phyloP scores from a whole-genome alignment of 2,888 invertebrate genomes.

The Limnephilus marmoratus region DNA sequence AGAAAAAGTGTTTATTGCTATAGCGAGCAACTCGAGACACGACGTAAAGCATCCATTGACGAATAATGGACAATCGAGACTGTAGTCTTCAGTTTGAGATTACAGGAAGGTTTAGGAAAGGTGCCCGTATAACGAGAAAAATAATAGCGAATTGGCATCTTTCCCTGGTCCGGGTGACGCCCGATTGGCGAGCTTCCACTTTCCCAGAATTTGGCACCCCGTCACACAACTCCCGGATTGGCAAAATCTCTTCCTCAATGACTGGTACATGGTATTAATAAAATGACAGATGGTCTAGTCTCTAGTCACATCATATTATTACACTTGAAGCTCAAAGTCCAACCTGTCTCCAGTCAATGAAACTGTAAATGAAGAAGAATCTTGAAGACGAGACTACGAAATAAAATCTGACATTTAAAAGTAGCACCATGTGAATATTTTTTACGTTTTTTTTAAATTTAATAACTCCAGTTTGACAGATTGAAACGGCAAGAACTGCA shows the following conservation, averaged over 20 bases:
- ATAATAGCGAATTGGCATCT: conserved; percentile 47
- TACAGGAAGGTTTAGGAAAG: not conserved
- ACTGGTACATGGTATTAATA: not conserved
- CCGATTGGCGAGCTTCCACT: conserved; percentile 48
- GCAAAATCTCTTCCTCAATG: conserved; percentile 44
- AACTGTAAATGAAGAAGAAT: not conserved
- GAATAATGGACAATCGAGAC: conserved; percentile 5
- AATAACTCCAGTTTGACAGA: too few relatives aligned
- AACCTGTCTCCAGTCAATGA: not conserved
- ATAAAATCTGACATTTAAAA: not conserved
- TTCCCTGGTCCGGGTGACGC: conserved; percentile 4
- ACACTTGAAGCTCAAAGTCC: not conserved
- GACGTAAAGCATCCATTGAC: not conserved
- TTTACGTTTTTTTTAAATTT: too few relatives aligned
- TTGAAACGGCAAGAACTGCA: too few relatives aligned
- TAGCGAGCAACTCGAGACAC: not conserved
- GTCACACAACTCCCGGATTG: conserved; percentile 19
- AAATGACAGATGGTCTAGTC: not conserved
- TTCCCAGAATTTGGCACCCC: conserved; percentile 45
- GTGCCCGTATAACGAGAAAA: conserved; percentile 25
- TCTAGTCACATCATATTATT: not conserved
- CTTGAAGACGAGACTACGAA: not conserved
- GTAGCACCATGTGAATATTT: not conserved
- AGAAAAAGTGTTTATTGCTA: not conserved
- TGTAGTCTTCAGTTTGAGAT: not conserved